Base-by-base conservation (phyloP, 1,140 invertebrate genomes). In the Trachymyrmex cornetzi region DNA sequence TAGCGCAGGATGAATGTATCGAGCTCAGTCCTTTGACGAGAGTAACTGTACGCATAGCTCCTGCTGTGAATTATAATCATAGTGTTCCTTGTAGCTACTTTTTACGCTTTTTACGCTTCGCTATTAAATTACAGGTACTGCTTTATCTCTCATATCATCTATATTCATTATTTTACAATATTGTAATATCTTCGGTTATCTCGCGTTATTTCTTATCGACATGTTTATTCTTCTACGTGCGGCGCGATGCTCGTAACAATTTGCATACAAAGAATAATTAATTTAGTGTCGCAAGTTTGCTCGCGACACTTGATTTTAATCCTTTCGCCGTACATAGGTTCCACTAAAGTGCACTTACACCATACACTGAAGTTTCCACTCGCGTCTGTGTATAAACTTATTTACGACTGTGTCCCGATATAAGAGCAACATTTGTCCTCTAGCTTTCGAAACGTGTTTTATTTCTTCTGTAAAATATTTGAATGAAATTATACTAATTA, bases 181-280 rank as follows among this genome's bases (percentile, higher is more conserved):
- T 14, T 27, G 30, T 38, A 44, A 22, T 63, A 44, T 44, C 27
- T 57, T 55, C 2, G 19, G 55, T 24, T 74, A 74, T 50, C 30
- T 53, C 50, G 14, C 22, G 19, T 72, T 72, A 71, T 53, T n/a
- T 44, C 7, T 27, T 24, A 38, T 74, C 72, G 50, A 53, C 27
- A 4, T 2, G 64, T 22, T 24, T 72, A 44, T 27, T 34, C 19
- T 61, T 75, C 14, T 7, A 19, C 24, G 14, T 16, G 34, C 34
- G 5, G 67, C 80, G 38, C 53, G 55, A 74, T 50, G 69, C 71
- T 61, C 30, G 38, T 48, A 72, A 71, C 69, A 84, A 59, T 84
- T 61, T 74, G 69, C 74, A 24, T 55, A 84, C 55, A 84, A 84
- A 84, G 69, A 84, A 84, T 82, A 82, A 82, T 84, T 84, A 84